Evolutionary conservation across 2,888 invertebrate species (phyloP).

Genomic region (Schrankia costaestrigalis): DNA sequence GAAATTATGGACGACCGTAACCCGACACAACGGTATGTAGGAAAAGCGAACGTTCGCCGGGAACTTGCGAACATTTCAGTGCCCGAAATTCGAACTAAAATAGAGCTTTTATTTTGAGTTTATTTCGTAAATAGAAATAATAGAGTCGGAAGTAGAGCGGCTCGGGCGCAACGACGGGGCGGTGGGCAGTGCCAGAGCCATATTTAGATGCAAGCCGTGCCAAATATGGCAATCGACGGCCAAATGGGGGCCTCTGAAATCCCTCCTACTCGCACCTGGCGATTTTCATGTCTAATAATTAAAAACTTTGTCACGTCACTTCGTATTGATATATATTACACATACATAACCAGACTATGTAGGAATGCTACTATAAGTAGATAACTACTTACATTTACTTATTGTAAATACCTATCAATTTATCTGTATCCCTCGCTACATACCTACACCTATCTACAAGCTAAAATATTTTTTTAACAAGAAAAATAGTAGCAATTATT

Average conservation of each 20-base stretch:
- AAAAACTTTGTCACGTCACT: conserved; percentile 76
- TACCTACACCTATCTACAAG: no score
- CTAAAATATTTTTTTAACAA: no score
- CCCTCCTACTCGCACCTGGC: conserved; percentile 84
- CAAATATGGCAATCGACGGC: conserved; percentile 90
- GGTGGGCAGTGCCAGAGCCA: conserved; percentile 87
- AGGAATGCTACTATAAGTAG: no score
- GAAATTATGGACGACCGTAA: conserved; percentile 58
- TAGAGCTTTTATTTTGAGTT: conserved; percentile 80
- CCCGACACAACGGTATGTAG: conserved; percentile 79
- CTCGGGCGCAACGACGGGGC: conserved; percentile 63
- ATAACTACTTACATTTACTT: conserved; percentile 26
- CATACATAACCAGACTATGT: conserved; percentile 24
- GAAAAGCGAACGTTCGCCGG: conserved; percentile 63
- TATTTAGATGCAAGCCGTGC: conserved; percentile 90
- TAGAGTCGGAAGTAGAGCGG: conserved; percentile 76
- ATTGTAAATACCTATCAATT: no score
- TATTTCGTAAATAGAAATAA: conserved; percentile 81
- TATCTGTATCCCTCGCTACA: no score
- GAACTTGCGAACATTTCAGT: conserved; percentile 73
- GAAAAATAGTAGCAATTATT: no score
- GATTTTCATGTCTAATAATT: conserved; percentile 79
- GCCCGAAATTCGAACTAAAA: conserved; percentile 77
- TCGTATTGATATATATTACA: conserved; percentile 45
- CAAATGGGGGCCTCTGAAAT: conserved; percentile 90